Evolutionary conservation across 1,140 invertebrate species (phyloP).

Genomic region (Temnothorax longispinosus): DNA sequence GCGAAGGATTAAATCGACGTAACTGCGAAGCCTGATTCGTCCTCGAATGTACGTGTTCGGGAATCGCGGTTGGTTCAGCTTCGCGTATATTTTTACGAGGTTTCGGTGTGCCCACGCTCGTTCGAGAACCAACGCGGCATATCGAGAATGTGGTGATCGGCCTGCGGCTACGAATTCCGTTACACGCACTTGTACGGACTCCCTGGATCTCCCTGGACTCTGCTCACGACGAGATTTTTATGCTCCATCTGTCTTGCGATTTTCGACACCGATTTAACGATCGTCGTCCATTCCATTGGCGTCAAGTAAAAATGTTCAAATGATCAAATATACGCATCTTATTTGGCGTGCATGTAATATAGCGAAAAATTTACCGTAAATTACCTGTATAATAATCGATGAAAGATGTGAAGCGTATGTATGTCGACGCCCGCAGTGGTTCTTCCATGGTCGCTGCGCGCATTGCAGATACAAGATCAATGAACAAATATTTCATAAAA

Average conservation of each 20-base stretch:
- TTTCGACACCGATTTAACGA: conserved; percentile 25
- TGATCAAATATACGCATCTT: background rate
- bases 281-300: background rate
- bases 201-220: conserved; percentile 50
- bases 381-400: background rate
- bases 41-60: background rate
- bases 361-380: background rate
- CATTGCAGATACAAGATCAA: background rate
- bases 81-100: conserved; percentile 67
- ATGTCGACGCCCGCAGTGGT: background rate
- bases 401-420: background rate
- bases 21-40: conserved; percentile 15
- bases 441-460: background rate
- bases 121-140: conserved; percentile 59
- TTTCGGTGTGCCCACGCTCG: conserved; percentile 17
- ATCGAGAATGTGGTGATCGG: conserved; percentile 76
- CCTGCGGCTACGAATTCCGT: conserved; percentile 81
- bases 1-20: conserved; percentile 41
- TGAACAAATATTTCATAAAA: background rate
- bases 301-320: background rate
- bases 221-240: conserved; percentile 66
- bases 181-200: conserved; percentile 79
- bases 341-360: background rate
- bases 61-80: conserved; percentile 29
- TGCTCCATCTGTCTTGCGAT: conserved; percentile 10